Conservation (phyloP, 2,797 vertebrate genomes). For the Leucoraja ocellata region DNA sequence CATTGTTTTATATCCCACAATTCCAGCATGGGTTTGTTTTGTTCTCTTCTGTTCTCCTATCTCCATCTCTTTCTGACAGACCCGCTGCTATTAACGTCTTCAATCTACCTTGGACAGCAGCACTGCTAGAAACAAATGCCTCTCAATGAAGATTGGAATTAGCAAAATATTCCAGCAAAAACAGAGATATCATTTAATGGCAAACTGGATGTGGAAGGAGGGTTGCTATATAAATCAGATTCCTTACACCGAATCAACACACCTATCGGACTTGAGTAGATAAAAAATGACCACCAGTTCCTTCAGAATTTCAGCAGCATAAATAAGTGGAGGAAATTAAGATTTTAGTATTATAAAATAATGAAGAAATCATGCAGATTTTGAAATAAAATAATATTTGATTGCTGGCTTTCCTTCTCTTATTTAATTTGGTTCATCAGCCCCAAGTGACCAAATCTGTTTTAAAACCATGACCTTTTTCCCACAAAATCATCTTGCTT, state of each 20-base stretch:
- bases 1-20: too few species aligned
- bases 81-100: too few species aligned
- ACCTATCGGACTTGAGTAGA: background rate
- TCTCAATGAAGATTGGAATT: background rate
- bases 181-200: background rate
- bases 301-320: background rate
- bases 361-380: background rate
- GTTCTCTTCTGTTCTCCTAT: too few species aligned
- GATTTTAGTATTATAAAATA: background rate
- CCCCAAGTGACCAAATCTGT: background rate
- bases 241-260: too few species aligned
- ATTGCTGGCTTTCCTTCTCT: background rate
- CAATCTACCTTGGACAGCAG: too few species aligned
- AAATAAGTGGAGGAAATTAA: background rate
- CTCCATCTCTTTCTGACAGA: too few species aligned
- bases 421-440: background rate
- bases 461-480: background rate
- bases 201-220: background rate
- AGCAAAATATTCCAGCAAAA: background rate
- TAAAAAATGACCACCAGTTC: background rate
- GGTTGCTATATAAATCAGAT: background rate
- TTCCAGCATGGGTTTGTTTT: too few species aligned
- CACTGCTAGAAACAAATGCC: background rate
- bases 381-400: background rate
- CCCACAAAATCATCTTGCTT: background rate